Base-by-base conservation (phyloP, 2,888 invertebrate genomes). In the Emmelina monodactyla region DNA sequence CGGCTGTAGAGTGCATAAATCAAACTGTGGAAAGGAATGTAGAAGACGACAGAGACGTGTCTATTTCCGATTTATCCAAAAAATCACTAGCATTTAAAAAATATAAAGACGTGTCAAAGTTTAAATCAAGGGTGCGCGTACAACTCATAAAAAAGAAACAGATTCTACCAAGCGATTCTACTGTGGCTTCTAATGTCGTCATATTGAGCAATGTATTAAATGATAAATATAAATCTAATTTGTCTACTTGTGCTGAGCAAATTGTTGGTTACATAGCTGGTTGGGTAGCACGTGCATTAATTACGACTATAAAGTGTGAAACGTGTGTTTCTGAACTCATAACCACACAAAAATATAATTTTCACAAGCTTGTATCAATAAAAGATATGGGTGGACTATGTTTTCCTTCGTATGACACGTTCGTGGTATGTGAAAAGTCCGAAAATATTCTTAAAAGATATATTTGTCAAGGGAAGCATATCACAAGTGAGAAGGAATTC, bases 371-470 rank as follows among this genome's bases (percentile, higher is more conserved):
- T 6, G 34, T 37, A 2, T 7, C 16, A 14, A 12, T 40, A 16
- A 37, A 40, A 35, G 32, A 37, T 33, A 37, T 40, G 34, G 37
- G 37, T 28, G 38, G 35, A n/a, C 25, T 36, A 28, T 36, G 36
- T 31, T 36, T 16, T 22, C 28, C 31, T 11, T 16, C 31, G 9
- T 3, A 11, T 2, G 34, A 33, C 12, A 15, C 37, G 10, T 40
- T 30, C 33, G 34, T 25, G 25, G 25, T 37, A 25, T 37, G 37
- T 14, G 2, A 34, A 3, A 22, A 15, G n/a, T 33, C 31, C 11
- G 37, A 34, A 31, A 16, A 11, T 10, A 22, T 44, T 16, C 37
- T 44, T n/a, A n/a, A n/a, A n/a, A n/a, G n/a, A n/a, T n/a, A n/a
- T n/a, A n/a, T n/a, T n/a, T n/a, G n/a, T n/a, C n/a, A n/a, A n/a